These are phyloP conservation scores for Pyrochroa serraticornis DNA, from an alignment of 2,888 invertebrate species.

Conservation along the genomic window DNA sequence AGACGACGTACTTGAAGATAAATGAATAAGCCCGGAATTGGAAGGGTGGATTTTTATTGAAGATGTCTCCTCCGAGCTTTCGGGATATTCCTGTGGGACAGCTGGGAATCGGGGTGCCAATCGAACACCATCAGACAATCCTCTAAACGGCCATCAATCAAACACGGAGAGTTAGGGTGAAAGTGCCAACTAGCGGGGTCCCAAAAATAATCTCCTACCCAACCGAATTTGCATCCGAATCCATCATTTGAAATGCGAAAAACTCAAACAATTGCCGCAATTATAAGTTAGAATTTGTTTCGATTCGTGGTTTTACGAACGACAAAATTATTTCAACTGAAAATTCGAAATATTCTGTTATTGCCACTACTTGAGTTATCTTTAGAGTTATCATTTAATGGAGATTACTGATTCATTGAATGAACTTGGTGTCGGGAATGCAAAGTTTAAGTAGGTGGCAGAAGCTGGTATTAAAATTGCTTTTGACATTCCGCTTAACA, in stretches of 20 bases:
- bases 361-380: too few relatives aligned
- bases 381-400: too few relatives aligned
- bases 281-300: too few relatives aligned
- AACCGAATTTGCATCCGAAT: constrained; percentile 2
- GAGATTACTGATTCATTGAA: too few relatives aligned
- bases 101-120: constrained; percentile 43
- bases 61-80: constrained; percentile 43
- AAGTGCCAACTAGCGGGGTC: constrained; percentile 25
- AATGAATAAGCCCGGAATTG: constrained; percentile 46
- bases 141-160: constrained; percentile 51
- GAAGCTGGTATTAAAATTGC: too few relatives aligned
- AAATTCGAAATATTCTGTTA: too few relatives aligned
- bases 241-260: not conserved
- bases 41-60: constrained; percentile 47
- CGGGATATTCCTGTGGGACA: constrained; percentile 40
- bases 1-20: constrained; percentile 35
- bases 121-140: constrained; percentile 43
- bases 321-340: too few relatives aligned
- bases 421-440: too few relatives aligned
- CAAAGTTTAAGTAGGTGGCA: too few relatives aligned
- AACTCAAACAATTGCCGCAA: not conserved
- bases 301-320: too few relatives aligned
- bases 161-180: constrained; percentile 36
- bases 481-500: too few relatives aligned
- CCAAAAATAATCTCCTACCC: constrained; percentile 35